These are phyloP conservation scores for Synanthedon myopaeformis DNA, from an alignment of 2,888 invertebrate genomes.

Conservation along the genomic window DNA sequence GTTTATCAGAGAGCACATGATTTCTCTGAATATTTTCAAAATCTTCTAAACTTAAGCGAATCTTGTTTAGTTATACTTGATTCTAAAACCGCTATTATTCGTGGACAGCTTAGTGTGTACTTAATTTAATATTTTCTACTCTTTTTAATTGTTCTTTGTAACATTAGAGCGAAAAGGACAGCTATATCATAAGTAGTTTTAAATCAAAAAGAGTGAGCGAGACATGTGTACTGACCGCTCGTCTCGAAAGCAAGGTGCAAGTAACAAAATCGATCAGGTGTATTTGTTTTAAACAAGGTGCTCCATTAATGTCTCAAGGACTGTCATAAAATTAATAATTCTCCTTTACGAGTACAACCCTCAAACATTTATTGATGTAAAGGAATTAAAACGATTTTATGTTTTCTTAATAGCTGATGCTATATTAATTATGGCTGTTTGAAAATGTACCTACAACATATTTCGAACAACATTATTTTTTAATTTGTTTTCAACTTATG, in stretches of 20 bases:
- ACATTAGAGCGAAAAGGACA: constrained; percentile 21
- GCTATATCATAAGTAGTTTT: constrained; percentile 5
- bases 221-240: constrained; percentile 30
- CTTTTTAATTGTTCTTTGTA: constrained; percentile 1
- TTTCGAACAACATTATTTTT: not conserved
- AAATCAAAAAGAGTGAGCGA: constrained; percentile 24
- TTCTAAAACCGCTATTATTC: constrained; percentile 6
- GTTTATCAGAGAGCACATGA: too few relatives aligned
- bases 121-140: constrained; percentile 13
- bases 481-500: not conserved
- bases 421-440: not conserved
- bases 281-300: constrained; percentile 66
- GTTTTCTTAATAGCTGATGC: constrained; percentile 2
- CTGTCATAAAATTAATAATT: constrained; percentile 40
- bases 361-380: not conserved
- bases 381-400: constrained; percentile 8
- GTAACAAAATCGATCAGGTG: constrained; percentile 57
- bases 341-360: constrained; percentile 6
- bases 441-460: not conserved
- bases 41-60: too few relatives aligned
- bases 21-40: too few relatives aligned
- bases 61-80: too few relatives aligned
- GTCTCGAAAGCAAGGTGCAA: constrained; percentile 60
- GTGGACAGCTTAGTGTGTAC: constrained; percentile 14
- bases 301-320: constrained; percentile 34